Evolutionary conservation across 2,797 vertebrate genomes (phyloP).

Genomic region (Phrynocephalus vlangalii): DNA sequence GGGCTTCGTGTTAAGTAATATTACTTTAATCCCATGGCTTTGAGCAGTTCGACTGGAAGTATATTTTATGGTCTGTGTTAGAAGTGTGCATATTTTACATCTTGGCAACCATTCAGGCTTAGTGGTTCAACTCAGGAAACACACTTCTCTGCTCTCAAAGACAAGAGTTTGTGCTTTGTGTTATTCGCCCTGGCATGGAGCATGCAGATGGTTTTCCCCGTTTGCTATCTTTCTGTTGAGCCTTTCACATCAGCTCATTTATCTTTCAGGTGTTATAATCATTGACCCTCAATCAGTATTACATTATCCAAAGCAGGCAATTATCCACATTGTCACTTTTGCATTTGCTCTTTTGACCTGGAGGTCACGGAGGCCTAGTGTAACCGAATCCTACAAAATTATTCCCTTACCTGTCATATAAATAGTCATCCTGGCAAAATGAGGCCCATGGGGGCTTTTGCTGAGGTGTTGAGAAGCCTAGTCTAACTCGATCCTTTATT

Average conservation of each 20-base stretch:
- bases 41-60: slow-evolving; percentile 57
- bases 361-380: slow-evolving; percentile 87
- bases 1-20: slow-evolving; percentile 74
- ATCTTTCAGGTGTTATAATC: slow-evolving; percentile 87
- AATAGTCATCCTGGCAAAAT: slow-evolving; percentile 88
- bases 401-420: slow-evolving; percentile 89
- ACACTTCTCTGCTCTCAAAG: slow-evolving; percentile 64
- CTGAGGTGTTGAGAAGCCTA: slow-evolving; percentile 84
- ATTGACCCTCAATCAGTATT: slow-evolving; percentile 93
- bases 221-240: slow-evolving; percentile 76
- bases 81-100: slow-evolving; percentile 71
- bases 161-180: slow-evolving; percentile 42
- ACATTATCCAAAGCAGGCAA: slow-evolving; percentile 93
- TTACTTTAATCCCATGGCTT: slow-evolving; percentile 77
- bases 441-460: slow-evolving; percentile 88
- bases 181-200: slow-evolving; percentile 64
- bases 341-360: slow-evolving; percentile 89
- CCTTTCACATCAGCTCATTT: slow-evolving; percentile 81
- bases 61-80: slow-evolving; percentile 75
- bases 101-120: slow-evolving; percentile 53
- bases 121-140: slow-evolving; percentile 71
- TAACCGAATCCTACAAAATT: slow-evolving; percentile 88
- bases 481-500: slow-evolving; percentile 87
- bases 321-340: slow-evolving; percentile 98
- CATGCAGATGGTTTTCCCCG: slow-evolving; percentile 71